Percentiles rank a stretch among this genome's conserved stretches.
Evolutionary conservation across 2,113 vertebrate species (phyloP).

Genomic region (Notarius quadriscutis): DNA sequence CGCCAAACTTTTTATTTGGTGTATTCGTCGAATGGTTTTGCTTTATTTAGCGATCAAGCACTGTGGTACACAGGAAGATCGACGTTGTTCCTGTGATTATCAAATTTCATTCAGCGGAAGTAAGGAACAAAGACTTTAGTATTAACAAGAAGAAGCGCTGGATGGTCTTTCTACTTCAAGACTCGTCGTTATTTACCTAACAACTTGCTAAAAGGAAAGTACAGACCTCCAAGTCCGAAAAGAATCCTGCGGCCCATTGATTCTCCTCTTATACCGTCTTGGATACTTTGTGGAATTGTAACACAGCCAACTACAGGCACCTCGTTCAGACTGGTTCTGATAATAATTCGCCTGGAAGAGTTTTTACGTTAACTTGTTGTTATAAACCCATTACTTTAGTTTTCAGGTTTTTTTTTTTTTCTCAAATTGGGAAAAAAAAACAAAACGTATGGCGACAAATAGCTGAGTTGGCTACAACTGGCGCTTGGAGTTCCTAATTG

Average conservation of each 20-base stretch:
- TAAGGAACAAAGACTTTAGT: constrained; percentile 57
- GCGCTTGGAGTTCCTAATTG: constrained; percentile 32
- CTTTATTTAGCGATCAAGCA: not conserved
- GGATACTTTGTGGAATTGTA: constrained; percentile 8
- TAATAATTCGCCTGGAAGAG: not conserved
- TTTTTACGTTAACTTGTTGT: not conserved
- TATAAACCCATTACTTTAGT: not conserved
- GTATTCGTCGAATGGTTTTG: not conserved
- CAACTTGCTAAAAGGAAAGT: not conserved
- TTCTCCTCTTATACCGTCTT: not conserved
- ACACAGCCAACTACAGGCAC: not conserved
- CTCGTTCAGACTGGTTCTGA: not conserved
- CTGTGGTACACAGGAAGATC: not conserved
- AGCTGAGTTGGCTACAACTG: not conserved
- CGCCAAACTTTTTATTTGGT: not conserved
- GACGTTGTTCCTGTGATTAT: not conserved
- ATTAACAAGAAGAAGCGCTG: constrained; percentile 35
- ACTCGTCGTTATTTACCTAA: not conserved
- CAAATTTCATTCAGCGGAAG: constrained; percentile 52
- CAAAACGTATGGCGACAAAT: constrained; percentile 27
- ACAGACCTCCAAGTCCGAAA: not conserved
- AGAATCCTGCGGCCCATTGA: not conserved
- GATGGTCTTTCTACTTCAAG: constrained; percentile 13
- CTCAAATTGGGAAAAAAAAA: not conserved
- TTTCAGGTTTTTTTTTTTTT: not conserved